Evolutionary conservation across 2,797 vertebrate genomes (phyloP).

Genomic region (Menidia menidia): DNA sequence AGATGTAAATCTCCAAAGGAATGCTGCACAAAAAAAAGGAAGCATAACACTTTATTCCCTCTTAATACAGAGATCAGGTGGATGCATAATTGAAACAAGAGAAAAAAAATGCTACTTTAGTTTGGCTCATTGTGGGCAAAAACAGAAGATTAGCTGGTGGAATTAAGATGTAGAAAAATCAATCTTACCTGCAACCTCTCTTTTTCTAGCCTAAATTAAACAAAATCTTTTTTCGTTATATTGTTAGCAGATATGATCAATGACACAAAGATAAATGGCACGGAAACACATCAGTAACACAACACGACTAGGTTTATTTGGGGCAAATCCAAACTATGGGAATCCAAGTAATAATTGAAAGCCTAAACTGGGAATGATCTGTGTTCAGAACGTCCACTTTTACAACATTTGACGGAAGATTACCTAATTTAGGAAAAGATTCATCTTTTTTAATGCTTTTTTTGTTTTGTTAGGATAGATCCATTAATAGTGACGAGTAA

Average conservation of each 20-base stretch:
- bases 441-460: background rate
- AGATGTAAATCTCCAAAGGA: background rate
- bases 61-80: background rate
- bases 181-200: background rate
- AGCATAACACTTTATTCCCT: background rate
- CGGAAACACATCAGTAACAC: background rate
- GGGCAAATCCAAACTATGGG: background rate
- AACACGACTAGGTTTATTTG: background rate
- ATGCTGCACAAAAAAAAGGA: background rate
- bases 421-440: background rate
- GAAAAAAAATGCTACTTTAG: background rate
- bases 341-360: background rate
- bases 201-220: background rate
- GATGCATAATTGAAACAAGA: conserved; percentile 1
- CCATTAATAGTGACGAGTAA: too few relatives aligned
- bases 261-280: background rate
- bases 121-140: background rate
- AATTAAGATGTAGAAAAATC: background rate
- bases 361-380: background rate
- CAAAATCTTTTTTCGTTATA: background rate
- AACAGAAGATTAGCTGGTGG: background rate
- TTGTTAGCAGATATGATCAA: background rate
- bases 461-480: background rate
- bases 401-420: background rate
- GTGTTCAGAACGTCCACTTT: background rate